Base-by-base conservation (phyloP, 2,113 vertebrate genomes). In the Diadophis punctatus region DNA sequence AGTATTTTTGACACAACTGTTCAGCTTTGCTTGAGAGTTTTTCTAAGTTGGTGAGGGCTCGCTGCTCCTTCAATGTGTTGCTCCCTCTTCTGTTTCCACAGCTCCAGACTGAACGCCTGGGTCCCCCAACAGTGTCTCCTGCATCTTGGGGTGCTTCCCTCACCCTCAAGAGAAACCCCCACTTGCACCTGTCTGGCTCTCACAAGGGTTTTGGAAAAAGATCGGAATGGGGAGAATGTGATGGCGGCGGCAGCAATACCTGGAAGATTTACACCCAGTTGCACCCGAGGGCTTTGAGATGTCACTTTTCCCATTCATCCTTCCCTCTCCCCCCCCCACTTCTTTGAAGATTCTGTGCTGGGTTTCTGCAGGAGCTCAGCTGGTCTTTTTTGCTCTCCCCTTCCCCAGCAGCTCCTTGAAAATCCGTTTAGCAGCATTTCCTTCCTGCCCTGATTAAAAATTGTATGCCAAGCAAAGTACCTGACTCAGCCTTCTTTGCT, bases 21-120 rank as follows among this genome's bases (percentile, higher is more conserved):
- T 63, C 8, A 23, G 20, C 16, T 91, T 56, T 86, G n/a, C 10
- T 22, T 48, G 11, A 87, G 4, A 87, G 4, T 86, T 88, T 91
- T 4, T 1, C 27, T n/a, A 34, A 6, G 30, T 30, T 14, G 30
- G 80, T 52, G 87, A 46, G 86, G 89, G 68, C 49, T 88, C 90
- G 53, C 25, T 92, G 48, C 56, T 95, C 95, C 51, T 51, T 51
- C 11, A 51, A 51, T 2, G 11, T 8, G 48, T 48, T 88, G 43
- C 63, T 52, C 0, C 10, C 30, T 0, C 9, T 20, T 87, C 20
- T 27, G 7, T 88, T 93, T 56, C 27, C 49, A 63, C 48, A 91
- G 86, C 94, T 93, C 86, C 55, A 56, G 89, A 22, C 87, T 49
- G 89, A 30, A 18, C 20, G 14, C 87, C 39, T 5, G 3, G 16